Base-by-base conservation (phyloP, 1,140 invertebrate genomes). In the Drosophila nebulosa region DNA sequence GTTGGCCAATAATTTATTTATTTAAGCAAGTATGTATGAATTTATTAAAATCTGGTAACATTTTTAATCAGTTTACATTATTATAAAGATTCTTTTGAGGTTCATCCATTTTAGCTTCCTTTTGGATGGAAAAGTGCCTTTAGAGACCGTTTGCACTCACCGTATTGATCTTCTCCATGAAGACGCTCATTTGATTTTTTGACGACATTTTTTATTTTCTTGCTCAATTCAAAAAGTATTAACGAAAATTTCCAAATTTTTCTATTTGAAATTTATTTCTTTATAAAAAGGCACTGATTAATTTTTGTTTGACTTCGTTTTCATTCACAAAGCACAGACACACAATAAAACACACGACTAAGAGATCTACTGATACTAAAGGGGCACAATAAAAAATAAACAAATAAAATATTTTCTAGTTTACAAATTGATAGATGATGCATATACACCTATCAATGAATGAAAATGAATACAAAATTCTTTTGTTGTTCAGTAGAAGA, bases 81-180 rank as follows among this genome's bases (percentile, higher is more conserved):
- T n/a, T n/a, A n/a, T n/a, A n/a, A n/a, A n/a, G n/a, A n/a, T n/a
- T n/a, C n/a, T n/a, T n/a, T n/a, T n/a, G n/a, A n/a, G n/a, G n/a
- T n/a, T n/a, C n/a, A n/a, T n/a, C n/a, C n/a, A n/a, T n/a, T n/a
- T n/a, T n/a, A n/a, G n/a, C n/a, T n/a, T n/a, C n/a, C 27, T 30
- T 30, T 7, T 30, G 3, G 7, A 30, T n/a, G n/a, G n/a, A n/a
- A n/a, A n/a, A n/a, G n/a, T n/a, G n/a, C 27, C 27, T 9, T 12
- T 32, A 3, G 30, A n/a, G n/a, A n/a, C n/a, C 39, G 22, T 55
- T 62, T 60, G 22, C 51, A 90, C 90, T 91, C 74, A 91, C 90
- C 90, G 90, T 89, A 74, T 91, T 91, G 22, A 91, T 74, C 85
- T 91, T 91, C 74, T 91, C 90, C 90, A 91, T 91, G 69, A 91